phyloP scores from a whole-genome alignment of 2,888 invertebrate species.

The Masnerella sp. region DNA sequence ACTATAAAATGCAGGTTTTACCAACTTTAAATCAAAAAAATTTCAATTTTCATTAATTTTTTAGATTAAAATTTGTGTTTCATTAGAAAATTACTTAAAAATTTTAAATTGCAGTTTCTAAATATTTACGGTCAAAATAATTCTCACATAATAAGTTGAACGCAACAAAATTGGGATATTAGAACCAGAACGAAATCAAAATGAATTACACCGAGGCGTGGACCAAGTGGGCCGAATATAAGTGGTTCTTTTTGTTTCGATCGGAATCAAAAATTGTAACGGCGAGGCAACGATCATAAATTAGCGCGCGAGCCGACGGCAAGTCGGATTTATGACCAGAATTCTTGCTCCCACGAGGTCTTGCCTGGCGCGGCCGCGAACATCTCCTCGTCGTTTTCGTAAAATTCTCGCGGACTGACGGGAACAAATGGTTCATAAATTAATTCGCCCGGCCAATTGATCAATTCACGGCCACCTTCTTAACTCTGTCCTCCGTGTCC shows the following conservation, averaged over 20 bases:
- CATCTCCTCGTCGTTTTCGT: conserved; percentile 59
- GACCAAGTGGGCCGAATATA: conserved; percentile 10
- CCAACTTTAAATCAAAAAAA: too few species aligned
- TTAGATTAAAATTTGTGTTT: too few species aligned
- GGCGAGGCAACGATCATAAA: conserved; percentile 61
- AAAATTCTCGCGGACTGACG: conserved; percentile 59
- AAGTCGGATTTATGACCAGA: conserved; percentile 64
- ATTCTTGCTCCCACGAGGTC: conserved; percentile 58
- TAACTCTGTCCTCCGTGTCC: conserved; percentile 45
- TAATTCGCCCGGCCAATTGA: conserved; percentile 50
- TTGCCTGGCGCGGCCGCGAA: conserved; percentile 51
- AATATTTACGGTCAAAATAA: too few species aligned
- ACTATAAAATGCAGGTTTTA: too few species aligned
- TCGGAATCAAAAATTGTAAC: conserved; percentile 62
- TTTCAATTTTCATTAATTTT: too few species aligned
- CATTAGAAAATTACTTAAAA: too few species aligned
- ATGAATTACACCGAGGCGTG: neutral
- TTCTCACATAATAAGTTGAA: neutral
- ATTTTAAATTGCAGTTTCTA: too few species aligned
- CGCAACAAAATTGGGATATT: neutral
- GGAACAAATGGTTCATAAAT: conserved; percentile 65
- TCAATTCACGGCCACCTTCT: conserved; percentile 53
- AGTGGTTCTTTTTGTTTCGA: conserved; percentile 30
- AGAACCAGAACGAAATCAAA: conserved; percentile 6
- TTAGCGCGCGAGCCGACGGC: conserved; percentile 55